Percentiles rank a stretch among this genome's conserved stretches.
Evolutionary conservation across 2,888 invertebrate genomes (phyloP).

Genomic region (Pycnomerus fuliginosus): DNA sequence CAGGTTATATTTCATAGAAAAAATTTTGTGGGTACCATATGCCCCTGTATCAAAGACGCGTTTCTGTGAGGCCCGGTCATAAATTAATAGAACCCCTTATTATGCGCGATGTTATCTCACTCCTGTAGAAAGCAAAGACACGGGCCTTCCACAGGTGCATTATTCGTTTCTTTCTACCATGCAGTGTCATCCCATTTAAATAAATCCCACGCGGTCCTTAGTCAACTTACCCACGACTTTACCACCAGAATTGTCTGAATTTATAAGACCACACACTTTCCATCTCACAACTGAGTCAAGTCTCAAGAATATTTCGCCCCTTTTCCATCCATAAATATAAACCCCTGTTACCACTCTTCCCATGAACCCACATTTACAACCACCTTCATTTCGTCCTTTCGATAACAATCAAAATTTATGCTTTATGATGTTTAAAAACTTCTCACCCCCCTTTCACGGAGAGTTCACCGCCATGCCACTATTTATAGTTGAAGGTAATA

Average conservation of each 20-base stretch:
- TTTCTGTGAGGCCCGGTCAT: constrained; percentile 20
- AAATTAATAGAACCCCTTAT: constrained; percentile 22
- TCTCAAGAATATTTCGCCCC: no score
- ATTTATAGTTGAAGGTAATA: constrained; percentile 16
- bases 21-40: no score
- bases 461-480: constrained; percentile 10
- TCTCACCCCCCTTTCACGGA: no score
- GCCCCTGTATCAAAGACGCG: constrained; percentile 15
- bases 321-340: no score
- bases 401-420: no score
- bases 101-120: constrained; percentile 20
- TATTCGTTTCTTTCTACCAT: constrained; percentile 18
- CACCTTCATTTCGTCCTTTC: no score
- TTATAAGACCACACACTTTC: constrained; percentile 19
- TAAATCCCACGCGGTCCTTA: constrained; percentile 20
- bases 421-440: no score
- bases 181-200: constrained; percentile 23
- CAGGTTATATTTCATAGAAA: no score
- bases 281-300: no score
- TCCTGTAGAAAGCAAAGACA: constrained; percentile 24
- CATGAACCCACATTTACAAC: no score
- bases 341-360: no score
- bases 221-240: constrained; percentile 18
- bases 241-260: background rate
- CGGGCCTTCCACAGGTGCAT: constrained; percentile 17